phyloP scores from a whole-genome alignment of 2,888 invertebrate genomes.

The Neoaliturus tenellus region DNA sequence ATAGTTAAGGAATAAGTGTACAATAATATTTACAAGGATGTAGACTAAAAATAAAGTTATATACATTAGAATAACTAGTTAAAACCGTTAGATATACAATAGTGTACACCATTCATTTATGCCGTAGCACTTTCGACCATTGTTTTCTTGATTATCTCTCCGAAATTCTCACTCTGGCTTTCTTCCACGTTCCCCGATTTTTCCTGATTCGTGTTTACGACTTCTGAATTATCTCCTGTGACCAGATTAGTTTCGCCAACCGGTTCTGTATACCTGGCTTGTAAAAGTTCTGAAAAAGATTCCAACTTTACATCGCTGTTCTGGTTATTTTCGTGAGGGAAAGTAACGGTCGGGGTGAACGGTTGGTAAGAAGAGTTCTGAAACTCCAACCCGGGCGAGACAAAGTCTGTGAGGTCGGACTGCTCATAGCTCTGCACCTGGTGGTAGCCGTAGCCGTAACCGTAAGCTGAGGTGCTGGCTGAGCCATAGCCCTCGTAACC shows the following conservation, averaged over 20 bases:
- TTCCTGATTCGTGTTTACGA: neutral
- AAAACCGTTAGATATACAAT: neutral
- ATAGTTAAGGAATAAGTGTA: neutral
- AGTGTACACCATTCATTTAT: slow-evolving; percentile 69
- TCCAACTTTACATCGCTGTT: slow-evolving; percentile 78
- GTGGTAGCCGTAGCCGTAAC: slow-evolving; percentile 48
- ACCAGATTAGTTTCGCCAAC: slow-evolving; percentile 70
- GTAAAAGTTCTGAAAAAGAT: slow-evolving; percentile 80
- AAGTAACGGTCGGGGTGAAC: slow-evolving; percentile 62
- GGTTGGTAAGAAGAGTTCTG: slow-evolving; percentile 69
- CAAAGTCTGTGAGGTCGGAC: slow-evolving; percentile 43
- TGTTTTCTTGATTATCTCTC: slow-evolving; percentile 94
- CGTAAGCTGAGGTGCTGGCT: slow-evolving; percentile 71
- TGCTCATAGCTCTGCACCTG: slow-evolving; percentile 69
- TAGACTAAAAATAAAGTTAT: slow-evolving; percentile 7
- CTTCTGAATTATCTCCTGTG: neutral
- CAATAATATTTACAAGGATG: slow-evolving; percentile 7
- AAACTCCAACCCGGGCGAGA: slow-evolving; percentile 47
- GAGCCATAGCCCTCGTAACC: slow-evolving; percentile 75
- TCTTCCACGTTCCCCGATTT: slow-evolving; percentile 70
- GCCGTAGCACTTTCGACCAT: slow-evolving; percentile 94
- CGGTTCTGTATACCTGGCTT: slow-evolving; percentile 76
- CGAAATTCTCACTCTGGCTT: slow-evolving; percentile 84
- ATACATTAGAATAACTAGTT: slow-evolving; percentile 9
- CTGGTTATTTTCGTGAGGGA: neutral